Evolutionary conservation across 2,888 invertebrate genomes (phyloP).

Genomic region (Ferdinandea cuprea): DNA sequence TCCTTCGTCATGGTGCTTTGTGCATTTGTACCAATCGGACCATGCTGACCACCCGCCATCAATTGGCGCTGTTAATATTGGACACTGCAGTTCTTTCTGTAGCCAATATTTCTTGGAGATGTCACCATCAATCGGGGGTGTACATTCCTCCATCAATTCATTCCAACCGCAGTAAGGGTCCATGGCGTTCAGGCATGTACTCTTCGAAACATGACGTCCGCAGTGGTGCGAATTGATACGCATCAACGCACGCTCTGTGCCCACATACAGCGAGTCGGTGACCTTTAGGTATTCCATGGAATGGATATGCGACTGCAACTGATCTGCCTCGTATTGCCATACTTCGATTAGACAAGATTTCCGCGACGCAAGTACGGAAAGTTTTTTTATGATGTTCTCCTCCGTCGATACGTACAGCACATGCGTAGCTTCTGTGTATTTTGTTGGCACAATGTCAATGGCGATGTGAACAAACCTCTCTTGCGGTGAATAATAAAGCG

Average conservation of each 20-base stretch:
- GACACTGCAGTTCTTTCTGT: conserved; percentile 87
- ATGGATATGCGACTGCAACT: conserved; percentile 83
- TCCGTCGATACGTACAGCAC: conserved; percentile 92
- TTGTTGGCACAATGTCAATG: conserved; percentile 91
- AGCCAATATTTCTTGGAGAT: conserved; percentile 87
- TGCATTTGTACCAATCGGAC: conserved; percentile 92
- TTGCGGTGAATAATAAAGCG: conserved; percentile 88
- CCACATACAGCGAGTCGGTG: conserved; percentile 91
- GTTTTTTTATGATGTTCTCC: conserved; percentile 90
- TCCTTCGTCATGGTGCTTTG: conserved; percentile 86
- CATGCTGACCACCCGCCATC: conserved; percentile 95
- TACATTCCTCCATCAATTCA: conserved; percentile 89
- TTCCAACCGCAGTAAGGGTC: conserved; percentile 99
- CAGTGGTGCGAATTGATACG: conserved; percentile 92
- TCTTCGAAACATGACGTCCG: conserved; percentile 87
- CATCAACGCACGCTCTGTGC: conserved; percentile 87
- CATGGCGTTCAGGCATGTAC: conserved; percentile 91
- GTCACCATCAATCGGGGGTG: conserved; percentile 86
- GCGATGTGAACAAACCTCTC: conserved; percentile 91
- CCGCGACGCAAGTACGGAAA: conserved; percentile 88
- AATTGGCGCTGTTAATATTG: conserved; percentile 87
- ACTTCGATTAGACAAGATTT: conserved; percentile 93
- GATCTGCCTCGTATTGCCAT: conserved; percentile 88
- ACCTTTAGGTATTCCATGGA: conserved; percentile 91
- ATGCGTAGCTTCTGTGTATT: conserved; percentile 87